phyloP scores from a whole-genome alignment of 2,888 invertebrate species.

The Sthenelais limicola region DNA sequence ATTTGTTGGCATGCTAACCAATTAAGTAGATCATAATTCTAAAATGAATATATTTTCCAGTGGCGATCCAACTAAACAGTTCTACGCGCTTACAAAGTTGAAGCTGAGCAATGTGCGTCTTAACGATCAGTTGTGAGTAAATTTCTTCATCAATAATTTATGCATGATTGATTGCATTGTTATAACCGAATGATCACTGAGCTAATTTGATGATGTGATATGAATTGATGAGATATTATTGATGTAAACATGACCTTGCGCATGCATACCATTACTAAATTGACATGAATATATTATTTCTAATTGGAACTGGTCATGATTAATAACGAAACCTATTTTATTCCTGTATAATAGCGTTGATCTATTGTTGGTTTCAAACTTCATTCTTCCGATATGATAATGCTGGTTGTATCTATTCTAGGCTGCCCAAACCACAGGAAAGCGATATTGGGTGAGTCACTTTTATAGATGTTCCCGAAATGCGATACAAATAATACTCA shows the following conservation, averaged over 20 bases:
- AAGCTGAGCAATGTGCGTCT: conserved; percentile 66
- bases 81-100: conserved; percentile 64
- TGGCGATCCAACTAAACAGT: conserved; percentile 59
- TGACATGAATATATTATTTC: too few species aligned
- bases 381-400: not conserved
- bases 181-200: too few species aligned
- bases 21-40: too few species aligned
- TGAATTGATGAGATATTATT: too few species aligned
- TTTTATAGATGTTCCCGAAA: too few species aligned
- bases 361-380: not conserved
- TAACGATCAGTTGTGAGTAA: conserved; percentile 70
- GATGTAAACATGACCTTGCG: too few species aligned
- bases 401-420: not conserved
- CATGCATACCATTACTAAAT: too few species aligned
- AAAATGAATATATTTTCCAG: conserved; percentile 44
- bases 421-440: conserved; percentile 35
- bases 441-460: conserved; percentile 36
- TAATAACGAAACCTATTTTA: not conserved
- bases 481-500: too few species aligned
- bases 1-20: too few species aligned
- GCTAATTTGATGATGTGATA: too few species aligned
- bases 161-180: too few species aligned
- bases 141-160: not conserved
- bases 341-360: not conserved
- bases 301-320: too few species aligned